These are phyloP conservation scores for Varecia variegata DNA, from an alignment of 2,797 vertebrate genomes.

Conservation along the genomic window DNA sequence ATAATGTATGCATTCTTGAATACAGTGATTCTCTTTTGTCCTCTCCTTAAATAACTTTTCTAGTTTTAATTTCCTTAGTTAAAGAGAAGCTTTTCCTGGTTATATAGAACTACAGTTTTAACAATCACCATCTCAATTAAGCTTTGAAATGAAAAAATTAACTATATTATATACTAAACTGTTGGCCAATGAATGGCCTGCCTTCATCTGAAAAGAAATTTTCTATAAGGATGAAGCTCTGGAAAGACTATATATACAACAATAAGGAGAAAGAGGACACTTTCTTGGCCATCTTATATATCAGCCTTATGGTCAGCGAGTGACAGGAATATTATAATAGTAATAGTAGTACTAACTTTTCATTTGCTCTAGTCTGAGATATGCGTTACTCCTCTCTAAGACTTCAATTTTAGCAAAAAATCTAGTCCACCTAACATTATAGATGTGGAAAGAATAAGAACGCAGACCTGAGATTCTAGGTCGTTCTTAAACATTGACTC, in stretches of 20 bases:
- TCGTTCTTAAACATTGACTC: background rate
- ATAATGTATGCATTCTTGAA: background rate
- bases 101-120: background rate
- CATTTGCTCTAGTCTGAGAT: background rate
- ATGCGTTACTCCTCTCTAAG: background rate
- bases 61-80: background rate
- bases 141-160: constrained; percentile 13
- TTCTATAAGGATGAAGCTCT: background rate
- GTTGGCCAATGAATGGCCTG: background rate
- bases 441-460: background rate
- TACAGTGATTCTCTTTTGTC: background rate
- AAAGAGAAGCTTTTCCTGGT: background rate
- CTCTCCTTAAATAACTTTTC: background rate
- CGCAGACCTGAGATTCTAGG: background rate
- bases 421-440: background rate
- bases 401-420: constrained; percentile 19
- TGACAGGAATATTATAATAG: background rate
- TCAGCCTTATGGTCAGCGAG: background rate
- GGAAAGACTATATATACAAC: background rate
- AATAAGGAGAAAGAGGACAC: background rate
- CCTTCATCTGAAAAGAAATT: constrained; percentile 3
- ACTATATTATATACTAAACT: background rate
- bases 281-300: background rate
- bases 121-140: background rate
- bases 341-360: background rate